Conservation (phyloP, 2,113 vertebrate genomes). For the Tauraco erythrolophus region DNA sequence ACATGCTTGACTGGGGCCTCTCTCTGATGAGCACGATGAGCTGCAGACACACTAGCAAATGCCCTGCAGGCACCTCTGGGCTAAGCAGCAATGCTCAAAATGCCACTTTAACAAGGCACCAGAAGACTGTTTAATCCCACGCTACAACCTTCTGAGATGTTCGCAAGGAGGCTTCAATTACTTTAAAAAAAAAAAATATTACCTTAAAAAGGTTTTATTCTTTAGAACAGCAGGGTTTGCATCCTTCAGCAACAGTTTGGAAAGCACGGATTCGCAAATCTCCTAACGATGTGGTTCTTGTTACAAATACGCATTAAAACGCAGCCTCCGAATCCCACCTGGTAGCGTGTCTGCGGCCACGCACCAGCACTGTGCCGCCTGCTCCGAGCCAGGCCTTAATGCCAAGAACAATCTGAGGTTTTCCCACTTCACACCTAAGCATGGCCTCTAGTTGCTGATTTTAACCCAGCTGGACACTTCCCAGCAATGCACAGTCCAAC, state of each 20-base stretch:
- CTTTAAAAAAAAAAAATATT: not conserved
- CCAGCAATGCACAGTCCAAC: not conserved
- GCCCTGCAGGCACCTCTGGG: not conserved
- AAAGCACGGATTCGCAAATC: not conserved
- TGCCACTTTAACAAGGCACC: not conserved
- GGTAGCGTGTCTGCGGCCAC: fast-evolving
- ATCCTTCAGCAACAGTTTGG: not conserved
- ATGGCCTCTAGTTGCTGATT: not conserved
- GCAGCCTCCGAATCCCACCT: fast-evolving
- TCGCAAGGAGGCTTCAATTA: not conserved
- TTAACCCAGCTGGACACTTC: not conserved
- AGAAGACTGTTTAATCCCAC: not conserved
- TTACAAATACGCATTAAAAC: not conserved
- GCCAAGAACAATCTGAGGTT: not conserved
- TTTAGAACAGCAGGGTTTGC: not conserved
- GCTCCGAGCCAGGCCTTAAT: not conserved
- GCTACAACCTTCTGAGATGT: not conserved
- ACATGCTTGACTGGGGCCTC: not conserved
- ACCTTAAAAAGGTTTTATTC: not conserved
- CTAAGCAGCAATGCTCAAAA: not conserved
- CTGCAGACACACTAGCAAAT: not conserved
- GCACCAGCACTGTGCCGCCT: not conserved
- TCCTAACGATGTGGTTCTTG: not conserved
- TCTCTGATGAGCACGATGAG: not conserved
- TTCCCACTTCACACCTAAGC: not conserved